Conservation (phyloP, 1,140 invertebrate species). For the Bathynomus jamesi region DNA sequence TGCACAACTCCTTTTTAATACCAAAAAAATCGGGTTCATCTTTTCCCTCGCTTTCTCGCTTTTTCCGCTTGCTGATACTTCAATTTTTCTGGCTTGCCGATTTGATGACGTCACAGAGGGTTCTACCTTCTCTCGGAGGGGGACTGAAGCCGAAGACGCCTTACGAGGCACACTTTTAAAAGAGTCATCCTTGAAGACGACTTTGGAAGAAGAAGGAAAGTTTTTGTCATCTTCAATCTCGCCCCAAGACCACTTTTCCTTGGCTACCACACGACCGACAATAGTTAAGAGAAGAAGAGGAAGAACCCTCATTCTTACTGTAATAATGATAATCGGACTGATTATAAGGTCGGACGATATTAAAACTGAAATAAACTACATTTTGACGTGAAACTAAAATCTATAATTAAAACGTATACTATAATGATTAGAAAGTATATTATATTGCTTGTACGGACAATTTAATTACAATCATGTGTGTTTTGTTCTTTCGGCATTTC, state of each 20-base stretch:
- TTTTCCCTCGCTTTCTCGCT: neutral
- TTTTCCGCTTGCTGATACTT: neutral
- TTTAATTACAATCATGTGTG: too few species aligned
- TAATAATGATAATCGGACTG: neutral
- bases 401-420: too few species aligned
- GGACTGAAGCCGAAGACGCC: neutral
- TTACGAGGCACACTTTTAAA: neutral
- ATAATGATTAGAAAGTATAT: too few species aligned
- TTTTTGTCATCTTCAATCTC: neutral
- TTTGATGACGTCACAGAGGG: neutral
- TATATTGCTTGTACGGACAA: too few species aligned
- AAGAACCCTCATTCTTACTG: neutral
- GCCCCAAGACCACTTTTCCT: neutral
- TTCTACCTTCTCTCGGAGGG: neutral
- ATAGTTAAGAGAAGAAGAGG: neutral
- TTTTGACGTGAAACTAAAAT: too few species aligned
- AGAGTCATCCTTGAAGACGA: neutral
- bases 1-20: neutral
- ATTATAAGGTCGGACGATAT: too few species aligned
- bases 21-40: neutral
- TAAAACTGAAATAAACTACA: too few species aligned
- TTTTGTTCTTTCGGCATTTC: too few species aligned
- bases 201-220: neutral
- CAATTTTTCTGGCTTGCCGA: neutral
- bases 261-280: neutral